These are phyloP conservation scores for Marisa cornuarietis DNA, from an alignment of 1,140 invertebrate genomes.

Conservation along the genomic window DNA sequence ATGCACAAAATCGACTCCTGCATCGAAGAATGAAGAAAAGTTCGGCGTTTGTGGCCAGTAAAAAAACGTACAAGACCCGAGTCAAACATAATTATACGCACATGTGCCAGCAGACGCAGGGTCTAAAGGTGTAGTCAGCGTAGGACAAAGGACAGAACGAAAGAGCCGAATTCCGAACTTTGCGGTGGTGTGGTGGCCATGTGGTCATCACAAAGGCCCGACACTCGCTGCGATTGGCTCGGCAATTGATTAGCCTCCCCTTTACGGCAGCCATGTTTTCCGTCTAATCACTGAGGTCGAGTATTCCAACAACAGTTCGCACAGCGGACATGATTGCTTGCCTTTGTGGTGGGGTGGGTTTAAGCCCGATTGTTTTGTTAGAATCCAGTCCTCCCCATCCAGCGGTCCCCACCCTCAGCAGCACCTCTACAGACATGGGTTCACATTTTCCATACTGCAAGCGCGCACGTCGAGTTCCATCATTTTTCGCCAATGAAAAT, in stretches of 20 bases:
- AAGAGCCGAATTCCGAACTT: not conserved
- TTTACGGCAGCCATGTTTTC: not conserved
- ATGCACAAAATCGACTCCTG: no score
- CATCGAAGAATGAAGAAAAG: no score
- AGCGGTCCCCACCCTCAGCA: not conserved
- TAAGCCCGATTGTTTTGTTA: not conserved
- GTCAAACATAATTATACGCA: conserved; percentile 37
- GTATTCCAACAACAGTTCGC: not conserved
- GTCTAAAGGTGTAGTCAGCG: not conserved
- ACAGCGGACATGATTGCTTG: not conserved
- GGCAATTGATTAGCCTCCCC: not conserved
- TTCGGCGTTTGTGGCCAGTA: no score
- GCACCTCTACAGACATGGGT: no score
- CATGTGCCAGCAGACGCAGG: conserved; percentile 25
- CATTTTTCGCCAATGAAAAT: no score
- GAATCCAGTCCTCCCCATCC: not conserved
- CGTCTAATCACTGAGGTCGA: not conserved
- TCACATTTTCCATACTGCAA: no score
- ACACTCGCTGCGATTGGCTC: not conserved
- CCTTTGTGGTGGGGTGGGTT: not conserved
- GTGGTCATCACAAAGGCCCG: not conserved
- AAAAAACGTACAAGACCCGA: not conserved
- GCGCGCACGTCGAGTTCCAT: no score
- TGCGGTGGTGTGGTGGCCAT: not conserved
- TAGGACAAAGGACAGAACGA: conserved; percentile 4